These are phyloP conservation scores for Penelope pileata DNA, from an alignment of 2,113 vertebrate genomes.

Conservation along the genomic window DNA sequence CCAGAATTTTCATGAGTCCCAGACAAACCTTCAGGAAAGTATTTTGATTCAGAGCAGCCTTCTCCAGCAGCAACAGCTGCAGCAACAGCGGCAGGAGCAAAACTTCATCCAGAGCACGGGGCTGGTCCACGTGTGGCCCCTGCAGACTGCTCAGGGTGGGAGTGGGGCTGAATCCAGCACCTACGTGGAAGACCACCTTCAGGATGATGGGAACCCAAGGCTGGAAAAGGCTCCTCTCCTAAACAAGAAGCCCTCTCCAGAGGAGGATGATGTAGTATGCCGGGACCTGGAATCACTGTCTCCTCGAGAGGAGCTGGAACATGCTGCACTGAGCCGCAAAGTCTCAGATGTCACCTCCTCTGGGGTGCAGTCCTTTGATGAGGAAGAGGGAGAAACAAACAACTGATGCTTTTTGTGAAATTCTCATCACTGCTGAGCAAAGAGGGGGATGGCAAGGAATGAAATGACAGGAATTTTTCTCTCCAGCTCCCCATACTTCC, in stretches of 20 bases:
- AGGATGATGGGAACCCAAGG: slow-evolving; percentile 84
- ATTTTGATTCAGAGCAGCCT: slow-evolving; percentile 71
- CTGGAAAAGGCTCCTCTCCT: slow-evolving; percentile 87
- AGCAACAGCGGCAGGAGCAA: slow-evolving; percentile 77
- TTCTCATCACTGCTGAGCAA: slow-evolving; percentile 33
- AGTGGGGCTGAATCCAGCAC: slow-evolving; percentile 72
- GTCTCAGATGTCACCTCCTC: slow-evolving; percentile 89
- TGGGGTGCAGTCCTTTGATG: slow-evolving; percentile 89
- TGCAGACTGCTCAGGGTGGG: slow-evolving; percentile 77
- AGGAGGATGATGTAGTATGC: slow-evolving; percentile 90
- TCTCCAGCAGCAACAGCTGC: slow-evolving; percentile 73
- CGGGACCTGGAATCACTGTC: slow-evolving; percentile 90
- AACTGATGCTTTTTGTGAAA: slow-evolving; percentile 75
- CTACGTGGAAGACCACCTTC: slow-evolving; percentile 80
- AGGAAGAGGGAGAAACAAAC: slow-evolving; percentile 87
- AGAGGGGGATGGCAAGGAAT: slow-evolving; percentile 43
- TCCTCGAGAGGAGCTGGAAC: slow-evolving; percentile 88
- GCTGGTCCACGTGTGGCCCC: slow-evolving; percentile 88
- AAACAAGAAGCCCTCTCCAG: slow-evolving; percentile 81
- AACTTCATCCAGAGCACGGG: slow-evolving; percentile 78
- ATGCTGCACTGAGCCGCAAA: slow-evolving; percentile 88
- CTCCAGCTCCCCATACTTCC: slow-evolving; percentile 39
- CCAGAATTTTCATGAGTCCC: slow-evolving; percentile 81
- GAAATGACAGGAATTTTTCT: slow-evolving; percentile 51
- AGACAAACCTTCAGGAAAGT: slow-evolving; percentile 79